Percentiles rank a stretch among this genome's conserved stretches.
phyloP scores from a whole-genome alignment of 2,113 vertebrate genomes.

The Onychorhynchus coronatus region DNA sequence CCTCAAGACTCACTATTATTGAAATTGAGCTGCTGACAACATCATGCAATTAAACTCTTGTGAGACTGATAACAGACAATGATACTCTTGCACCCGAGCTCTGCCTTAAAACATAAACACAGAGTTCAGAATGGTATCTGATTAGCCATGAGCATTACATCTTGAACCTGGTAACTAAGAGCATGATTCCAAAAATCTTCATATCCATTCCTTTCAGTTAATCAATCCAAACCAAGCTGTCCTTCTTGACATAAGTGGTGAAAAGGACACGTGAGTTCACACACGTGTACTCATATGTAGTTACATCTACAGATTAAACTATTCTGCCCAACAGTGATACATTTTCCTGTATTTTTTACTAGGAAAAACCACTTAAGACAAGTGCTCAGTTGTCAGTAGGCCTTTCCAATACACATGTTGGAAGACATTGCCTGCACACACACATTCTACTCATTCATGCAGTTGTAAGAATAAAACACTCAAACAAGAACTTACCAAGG shows the following conservation, averaged over 20 bases:
- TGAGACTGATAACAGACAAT: background rate
- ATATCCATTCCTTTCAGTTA: background rate
- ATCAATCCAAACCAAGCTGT: background rate
- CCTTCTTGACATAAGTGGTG: background rate
- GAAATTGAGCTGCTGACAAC: background rate
- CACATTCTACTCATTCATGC: slow-evolving; percentile 32
- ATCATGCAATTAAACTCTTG: background rate
- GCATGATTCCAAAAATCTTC: background rate
- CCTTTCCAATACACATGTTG: background rate
- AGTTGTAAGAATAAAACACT: slow-evolving; percentile 45
- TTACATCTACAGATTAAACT: background rate
- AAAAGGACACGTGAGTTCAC: background rate
- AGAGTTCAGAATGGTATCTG: background rate
- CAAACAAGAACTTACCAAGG: slow-evolving; percentile 59
- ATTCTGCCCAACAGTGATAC: background rate
- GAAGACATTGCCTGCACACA: background rate
- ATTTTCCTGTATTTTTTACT: background rate
- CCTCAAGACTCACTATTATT: background rate
- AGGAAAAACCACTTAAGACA: background rate
- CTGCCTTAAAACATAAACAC: background rate
- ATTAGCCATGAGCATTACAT: background rate
- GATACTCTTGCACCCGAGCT: background rate
- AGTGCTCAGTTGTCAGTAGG: background rate
- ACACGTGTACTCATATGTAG: background rate
- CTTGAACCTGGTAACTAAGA: background rate